Percentiles rank a stretch among this genome's conserved stretches.
Conservation (phyloP, 2,797 vertebrate species). For the Silurus lanzhouensis region DNA sequence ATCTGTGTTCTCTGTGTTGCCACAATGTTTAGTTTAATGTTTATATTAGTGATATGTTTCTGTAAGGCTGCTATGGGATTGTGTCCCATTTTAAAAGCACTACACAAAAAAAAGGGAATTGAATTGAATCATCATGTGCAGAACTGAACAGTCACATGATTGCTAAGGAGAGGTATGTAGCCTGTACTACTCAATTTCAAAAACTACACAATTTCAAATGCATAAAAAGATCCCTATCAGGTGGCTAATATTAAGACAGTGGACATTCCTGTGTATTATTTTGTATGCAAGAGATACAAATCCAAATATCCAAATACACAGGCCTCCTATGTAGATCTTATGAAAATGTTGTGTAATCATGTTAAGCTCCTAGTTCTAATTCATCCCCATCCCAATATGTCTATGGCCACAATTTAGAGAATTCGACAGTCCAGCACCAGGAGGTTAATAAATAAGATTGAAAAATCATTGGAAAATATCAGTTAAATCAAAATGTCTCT, state of each 20-base stretch:
- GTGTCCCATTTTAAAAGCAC: too few relatives aligned
- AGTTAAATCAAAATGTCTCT: conserved; percentile 16
- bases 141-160: background rate
- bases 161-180: background rate
- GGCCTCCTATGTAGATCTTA: background rate
- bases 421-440: conserved; percentile 59
- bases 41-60: too few relatives aligned
- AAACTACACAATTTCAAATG: too few relatives aligned
- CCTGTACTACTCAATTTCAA: background rate
- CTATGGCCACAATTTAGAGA: conserved; percentile 59
- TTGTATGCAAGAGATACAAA: background rate
- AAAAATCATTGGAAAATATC: conserved; percentile 29
- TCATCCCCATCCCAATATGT: conserved; percentile 67
- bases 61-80: too few relatives aligned
- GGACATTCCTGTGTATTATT: background rate
- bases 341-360: background rate
- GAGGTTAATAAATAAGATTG: conserved; percentile 39
- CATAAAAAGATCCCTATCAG: background rate
- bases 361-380: conserved; percentile 56
- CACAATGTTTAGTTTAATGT: too few relatives aligned
- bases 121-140: background rate
- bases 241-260: background rate
- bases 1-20: too few relatives aligned
- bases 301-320: background rate
- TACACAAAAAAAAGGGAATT: too few relatives aligned